phyloP scores from a whole-genome alignment of 2,888 invertebrate genomes.

The Idaea dimidiata region DNA sequence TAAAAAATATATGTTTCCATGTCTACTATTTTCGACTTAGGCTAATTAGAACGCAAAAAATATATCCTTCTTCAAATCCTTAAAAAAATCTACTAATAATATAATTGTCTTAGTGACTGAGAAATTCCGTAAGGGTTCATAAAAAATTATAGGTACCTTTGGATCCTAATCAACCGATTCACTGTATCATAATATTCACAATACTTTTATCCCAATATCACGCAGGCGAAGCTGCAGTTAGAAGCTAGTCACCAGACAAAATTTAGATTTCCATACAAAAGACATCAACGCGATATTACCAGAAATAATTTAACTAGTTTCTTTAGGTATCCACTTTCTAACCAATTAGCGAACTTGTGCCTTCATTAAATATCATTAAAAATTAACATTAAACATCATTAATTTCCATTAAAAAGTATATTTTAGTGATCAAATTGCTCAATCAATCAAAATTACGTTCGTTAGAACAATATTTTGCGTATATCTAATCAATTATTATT shows the following conservation, averaged over 20 bases:
- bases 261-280: background rate
- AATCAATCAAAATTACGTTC: background rate
- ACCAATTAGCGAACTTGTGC: background rate
- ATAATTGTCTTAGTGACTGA: no score
- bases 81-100: no score
- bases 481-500: conserved; percentile 2
- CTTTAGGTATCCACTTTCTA: background rate
- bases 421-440: background rate
- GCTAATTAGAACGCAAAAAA: no score
- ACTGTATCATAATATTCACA: no score
- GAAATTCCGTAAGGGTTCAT: no score
- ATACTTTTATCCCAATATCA: no score
- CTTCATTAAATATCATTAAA: conserved; percentile 2
- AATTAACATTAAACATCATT: conserved; percentile 4
- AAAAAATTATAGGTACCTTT: no score
- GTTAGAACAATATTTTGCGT: background rate
- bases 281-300: background rate
- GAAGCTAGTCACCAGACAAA: background rate
- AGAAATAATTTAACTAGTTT: background rate
- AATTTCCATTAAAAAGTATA: conserved; percentile 7
- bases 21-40: no score
- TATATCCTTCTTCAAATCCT: no score
- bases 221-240: no score
- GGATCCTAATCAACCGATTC: no score
- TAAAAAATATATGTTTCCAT: no score